Conservation (phyloP, 1,140 invertebrate species). For the Oncopodura yosiiana region DNA sequence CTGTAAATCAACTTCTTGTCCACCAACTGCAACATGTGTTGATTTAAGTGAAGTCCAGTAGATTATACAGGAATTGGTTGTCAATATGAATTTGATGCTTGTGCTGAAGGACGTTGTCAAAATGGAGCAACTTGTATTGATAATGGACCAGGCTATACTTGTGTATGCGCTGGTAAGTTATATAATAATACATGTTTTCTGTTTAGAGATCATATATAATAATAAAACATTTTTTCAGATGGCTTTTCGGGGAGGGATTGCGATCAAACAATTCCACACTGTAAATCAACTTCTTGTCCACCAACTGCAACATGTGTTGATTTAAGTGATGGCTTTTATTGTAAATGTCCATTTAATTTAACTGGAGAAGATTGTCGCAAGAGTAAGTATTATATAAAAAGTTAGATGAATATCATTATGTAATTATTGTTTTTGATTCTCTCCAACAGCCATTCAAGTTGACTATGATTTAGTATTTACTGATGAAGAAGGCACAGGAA, state of each 20-base stretch:
- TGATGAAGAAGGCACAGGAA: conserved; percentile 68
- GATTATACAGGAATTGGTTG: conserved; percentile 82
- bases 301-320: conserved; percentile 89
- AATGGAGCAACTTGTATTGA: conserved; percentile 87
- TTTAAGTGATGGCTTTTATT: conserved; percentile 82
- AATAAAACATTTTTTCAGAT: conserved; percentile 10
- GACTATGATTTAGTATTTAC: conserved; percentile 93
- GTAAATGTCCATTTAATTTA: conserved; percentile 89
- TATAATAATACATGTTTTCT: too few relatives aligned
- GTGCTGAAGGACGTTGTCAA: conserved; percentile 72
- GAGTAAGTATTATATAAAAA: conserved; percentile 48
- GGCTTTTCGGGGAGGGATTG: conserved; percentile 65
- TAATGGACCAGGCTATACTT: conserved; percentile 71
- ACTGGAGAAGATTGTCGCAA: conserved; percentile 94
- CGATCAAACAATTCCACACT: conserved; percentile 84
- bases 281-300: conserved; percentile 86
- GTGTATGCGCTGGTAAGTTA: conserved; percentile 53
- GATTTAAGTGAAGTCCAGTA: conserved; percentile 74
- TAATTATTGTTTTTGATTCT: conserved; percentile 14
- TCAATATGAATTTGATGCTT: conserved; percentile 87
- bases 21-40: conserved; percentile 84
- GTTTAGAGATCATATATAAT: too few relatives aligned
- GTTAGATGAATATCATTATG: conserved; percentile 4
- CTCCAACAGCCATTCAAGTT: conserved; percentile 71
- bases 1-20: conserved; percentile 87